Percentiles rank a stretch among this genome's conserved stretches.
Conservation (phyloP, 1,140 invertebrate genomes). For the Neodiprion pinetum region DNA sequence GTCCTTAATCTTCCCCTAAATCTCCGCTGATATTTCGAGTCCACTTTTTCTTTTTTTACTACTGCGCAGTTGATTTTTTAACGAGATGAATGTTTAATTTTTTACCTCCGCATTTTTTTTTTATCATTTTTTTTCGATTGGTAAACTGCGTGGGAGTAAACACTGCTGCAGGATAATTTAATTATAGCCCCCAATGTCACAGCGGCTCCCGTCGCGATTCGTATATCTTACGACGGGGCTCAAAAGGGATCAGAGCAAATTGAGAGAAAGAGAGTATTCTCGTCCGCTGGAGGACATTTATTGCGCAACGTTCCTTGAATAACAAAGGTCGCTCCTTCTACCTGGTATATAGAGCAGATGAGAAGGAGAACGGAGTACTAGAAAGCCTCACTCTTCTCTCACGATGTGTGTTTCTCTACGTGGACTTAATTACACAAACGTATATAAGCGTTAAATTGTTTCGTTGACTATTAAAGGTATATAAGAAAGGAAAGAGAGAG, state of each 20-base stretch:
- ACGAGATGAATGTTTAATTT: too few species aligned
- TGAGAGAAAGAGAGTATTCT: constrained; percentile 18
- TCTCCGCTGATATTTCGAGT: too few species aligned
- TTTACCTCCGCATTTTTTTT: too few species aligned
- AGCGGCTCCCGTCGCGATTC: too few species aligned
- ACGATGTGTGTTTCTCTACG: not conserved
- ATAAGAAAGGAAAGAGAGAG: too few species aligned
- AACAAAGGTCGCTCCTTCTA: constrained; percentile 20
- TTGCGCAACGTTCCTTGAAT: constrained; percentile 28
- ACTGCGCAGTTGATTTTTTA: too few species aligned
- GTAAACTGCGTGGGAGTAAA: too few species aligned
- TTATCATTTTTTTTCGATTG: too few species aligned
- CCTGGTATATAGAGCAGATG: not conserved
- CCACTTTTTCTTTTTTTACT: too few species aligned
- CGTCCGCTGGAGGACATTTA: constrained; percentile 16
- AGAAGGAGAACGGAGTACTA: not conserved
- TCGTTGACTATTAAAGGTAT: not conserved
- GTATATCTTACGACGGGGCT: not conserved
- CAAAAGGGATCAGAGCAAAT: constrained; percentile 26
- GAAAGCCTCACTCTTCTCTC: constrained; percentile 14
- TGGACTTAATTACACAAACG: not conserved
- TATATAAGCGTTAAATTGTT: not conserved
- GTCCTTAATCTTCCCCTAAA: too few species aligned
- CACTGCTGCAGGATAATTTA: not conserved
- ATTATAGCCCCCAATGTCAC: not conserved